phyloP scores from a whole-genome alignment of 2,797 vertebrate genomes.

The Mormyrus proboscirostris region DNA sequence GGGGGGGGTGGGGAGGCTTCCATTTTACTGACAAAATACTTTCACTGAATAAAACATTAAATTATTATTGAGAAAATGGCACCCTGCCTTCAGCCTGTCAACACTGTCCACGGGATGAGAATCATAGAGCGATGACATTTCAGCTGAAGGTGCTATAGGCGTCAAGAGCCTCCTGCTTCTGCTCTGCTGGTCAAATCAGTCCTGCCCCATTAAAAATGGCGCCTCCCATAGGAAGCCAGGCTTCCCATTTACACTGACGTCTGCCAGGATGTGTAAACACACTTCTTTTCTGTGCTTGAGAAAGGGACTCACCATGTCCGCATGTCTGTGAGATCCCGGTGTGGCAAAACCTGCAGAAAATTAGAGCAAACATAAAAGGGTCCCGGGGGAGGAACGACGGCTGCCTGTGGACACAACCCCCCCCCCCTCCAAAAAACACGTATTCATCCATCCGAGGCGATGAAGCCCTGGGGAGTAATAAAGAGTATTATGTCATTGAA shows the following conservation, averaged over 20 bases:
- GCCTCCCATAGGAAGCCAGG: neutral
- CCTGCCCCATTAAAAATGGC: neutral
- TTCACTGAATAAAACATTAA: neutral
- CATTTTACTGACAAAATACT: neutral
- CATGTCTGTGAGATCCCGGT: slow-evolving; percentile 38
- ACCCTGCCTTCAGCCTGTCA: neutral
- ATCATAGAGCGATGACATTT: neutral
- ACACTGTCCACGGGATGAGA: neutral
- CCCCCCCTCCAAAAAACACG: slow-evolving; percentile 48
- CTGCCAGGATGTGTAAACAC: neutral
- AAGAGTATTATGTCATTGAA: slow-evolving; percentile 42
- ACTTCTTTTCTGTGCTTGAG: neutral
- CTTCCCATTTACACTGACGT: neutral
- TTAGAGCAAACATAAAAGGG: slow-evolving; percentile 34
- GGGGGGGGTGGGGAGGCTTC: neutral
- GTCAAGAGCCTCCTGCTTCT: neutral
- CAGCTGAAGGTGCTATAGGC: neutral
- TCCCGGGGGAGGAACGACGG: slow-evolving; percentile 40
- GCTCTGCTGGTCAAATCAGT: neutral
- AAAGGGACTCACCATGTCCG: slow-evolving; percentile 38
- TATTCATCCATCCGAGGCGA: slow-evolving; percentile 57
- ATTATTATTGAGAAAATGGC: neutral
- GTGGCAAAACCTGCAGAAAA: slow-evolving; percentile 29
- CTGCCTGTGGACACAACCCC: slow-evolving; percentile 26
- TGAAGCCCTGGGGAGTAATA: slow-evolving; percentile 42